These are phyloP conservation scores for Rhinoderma darwinii DNA, from an alignment of 2,113 vertebrate species.

Conservation along the genomic window DNA sequence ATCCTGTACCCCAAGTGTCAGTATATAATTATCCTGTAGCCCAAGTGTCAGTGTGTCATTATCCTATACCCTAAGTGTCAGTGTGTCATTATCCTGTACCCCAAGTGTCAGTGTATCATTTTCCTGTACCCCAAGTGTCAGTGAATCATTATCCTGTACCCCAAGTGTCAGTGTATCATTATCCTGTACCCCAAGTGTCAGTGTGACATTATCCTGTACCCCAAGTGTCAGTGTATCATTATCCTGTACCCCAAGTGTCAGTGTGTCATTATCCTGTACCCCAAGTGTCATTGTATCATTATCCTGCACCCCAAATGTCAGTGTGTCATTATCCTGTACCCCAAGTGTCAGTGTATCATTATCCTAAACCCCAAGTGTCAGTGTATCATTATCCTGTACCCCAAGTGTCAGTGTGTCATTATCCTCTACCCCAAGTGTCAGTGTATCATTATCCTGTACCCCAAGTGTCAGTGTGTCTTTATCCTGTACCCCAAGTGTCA, in stretches of 20 bases:
- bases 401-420: no score
- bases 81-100: no score
- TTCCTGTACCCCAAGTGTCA: neutral
- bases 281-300: neutral
- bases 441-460: neutral
- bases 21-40: neutral
- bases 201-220: no score
- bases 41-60: neutral
- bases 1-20: neutral
- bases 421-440: neutral
- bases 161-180: neutral
- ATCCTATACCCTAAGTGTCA: no score
- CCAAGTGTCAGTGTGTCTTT: neutral
- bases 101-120: no score
- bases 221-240: no score
- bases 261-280: no score
- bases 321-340: neutral
- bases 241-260: no score
- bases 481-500: neutral
- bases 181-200: neutral
- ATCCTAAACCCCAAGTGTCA: no score
- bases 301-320: neutral
- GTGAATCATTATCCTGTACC: neutral
- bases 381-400: no score
- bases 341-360: neutral